phyloP scores from a whole-genome alignment of 2,113 vertebrate genomes.

The Thinocorus orbignyianus region DNA sequence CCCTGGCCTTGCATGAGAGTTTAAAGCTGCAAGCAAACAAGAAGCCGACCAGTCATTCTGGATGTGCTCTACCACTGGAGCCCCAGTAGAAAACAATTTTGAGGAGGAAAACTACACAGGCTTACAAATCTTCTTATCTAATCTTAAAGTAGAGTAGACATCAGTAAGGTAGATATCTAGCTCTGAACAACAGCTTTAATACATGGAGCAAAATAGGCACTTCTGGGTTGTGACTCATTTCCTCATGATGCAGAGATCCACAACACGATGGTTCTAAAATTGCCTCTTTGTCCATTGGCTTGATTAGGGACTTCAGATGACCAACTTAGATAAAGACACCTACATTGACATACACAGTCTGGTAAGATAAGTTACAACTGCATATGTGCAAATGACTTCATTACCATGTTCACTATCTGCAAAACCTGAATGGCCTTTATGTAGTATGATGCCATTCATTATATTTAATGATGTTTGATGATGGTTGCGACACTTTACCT shows the following conservation, averaged over 20 bases:
- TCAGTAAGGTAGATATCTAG: not conserved
- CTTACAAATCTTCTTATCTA: not conserved
- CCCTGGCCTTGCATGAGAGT: not conserved
- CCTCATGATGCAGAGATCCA: not conserved
- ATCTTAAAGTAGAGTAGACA: not conserved
- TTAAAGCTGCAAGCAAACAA: not conserved
- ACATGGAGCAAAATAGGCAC: not conserved
- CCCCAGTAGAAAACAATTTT: not conserved
- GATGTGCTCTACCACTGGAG: not conserved
- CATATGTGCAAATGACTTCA: not conserved
- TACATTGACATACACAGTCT: not conserved
- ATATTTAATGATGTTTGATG: not conserved
- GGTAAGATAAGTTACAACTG: not conserved
- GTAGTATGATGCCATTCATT: not conserved
- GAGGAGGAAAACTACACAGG: not conserved
- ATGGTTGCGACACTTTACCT: not conserved
- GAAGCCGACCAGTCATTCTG: not conserved
- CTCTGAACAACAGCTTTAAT: not conserved
- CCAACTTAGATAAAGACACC: not conserved
- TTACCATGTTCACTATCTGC: not conserved
- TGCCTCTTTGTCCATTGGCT: not conserved
- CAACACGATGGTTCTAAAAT: not conserved
- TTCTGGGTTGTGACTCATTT: not conserved
- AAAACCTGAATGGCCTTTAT: not conserved
- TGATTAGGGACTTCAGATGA: not conserved